Evolutionary conservation across 2,797 vertebrate species (phyloP).

Genomic region (Muscicapa comitata): DNA sequence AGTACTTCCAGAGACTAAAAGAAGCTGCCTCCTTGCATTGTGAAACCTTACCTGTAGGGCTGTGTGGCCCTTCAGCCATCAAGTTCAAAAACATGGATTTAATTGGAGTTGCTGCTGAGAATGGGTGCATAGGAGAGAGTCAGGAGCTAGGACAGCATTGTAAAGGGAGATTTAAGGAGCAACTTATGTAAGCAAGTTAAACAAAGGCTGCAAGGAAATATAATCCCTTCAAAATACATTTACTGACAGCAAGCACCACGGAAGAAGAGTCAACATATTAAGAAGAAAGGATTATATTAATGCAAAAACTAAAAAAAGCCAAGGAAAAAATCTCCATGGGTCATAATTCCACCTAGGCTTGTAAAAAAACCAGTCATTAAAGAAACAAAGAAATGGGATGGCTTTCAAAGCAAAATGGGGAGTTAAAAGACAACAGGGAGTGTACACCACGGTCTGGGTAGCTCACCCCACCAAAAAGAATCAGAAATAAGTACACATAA

Average conservation of each 20-base stretch:
- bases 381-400: not conserved
- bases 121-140: not conserved
- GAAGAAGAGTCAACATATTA: not conserved
- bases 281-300: not conserved
- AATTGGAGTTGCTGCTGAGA: not conserved
- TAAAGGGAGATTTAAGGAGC: not conserved
- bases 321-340: not conserved
- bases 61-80: not conserved
- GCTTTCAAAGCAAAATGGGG: not conserved
- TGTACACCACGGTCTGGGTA: not conserved
- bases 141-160: not conserved
- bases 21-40: not conserved
- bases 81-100: not conserved
- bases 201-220: slow-evolving; percentile 33
- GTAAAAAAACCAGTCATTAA: not conserved
- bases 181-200: not conserved
- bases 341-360: not conserved
- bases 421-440: not conserved
- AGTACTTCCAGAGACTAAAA: not conserved
- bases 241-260: not conserved
- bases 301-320: not conserved
- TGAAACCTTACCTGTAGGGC: not conserved
- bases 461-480: not conserved
- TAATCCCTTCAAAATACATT: not conserved
- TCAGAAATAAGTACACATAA: not conserved